phyloP scores from a whole-genome alignment of 2,113 vertebrate genomes.

The Xenopus tropicalis region UCB_Xtro_10.0 CM004446.2:122188001-122188500 shows the following conservation, averaged over 20 bases:
- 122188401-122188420: no score
- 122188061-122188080: conserved; percentile 40
- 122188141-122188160: conserved; percentile 35
- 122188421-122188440: no score
- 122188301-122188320: neutral
- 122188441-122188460: no score
- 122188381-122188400: neutral
- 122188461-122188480: no score
- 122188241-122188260: conserved; percentile 37
- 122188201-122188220: conserved; percentile 37
- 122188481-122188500: no score
- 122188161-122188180: conserved; percentile 15
- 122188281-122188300: conserved; percentile 18
- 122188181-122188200: neutral
- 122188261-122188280: conserved; percentile 34
- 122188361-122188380: neutral
- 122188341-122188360: neutral
- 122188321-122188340: neutral
- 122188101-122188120: conserved; percentile 51
- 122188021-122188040: conserved; percentile 40
- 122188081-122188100: conserved; percentile 41
- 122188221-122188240: conserved; percentile 20
- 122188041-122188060: conserved; percentile 50
- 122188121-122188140: conserved; percentile 54
- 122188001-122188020: conserved; percentile 34